Conservation (phyloP, 1,140 invertebrate genomes). For the Phymastichus coffea region DNA sequence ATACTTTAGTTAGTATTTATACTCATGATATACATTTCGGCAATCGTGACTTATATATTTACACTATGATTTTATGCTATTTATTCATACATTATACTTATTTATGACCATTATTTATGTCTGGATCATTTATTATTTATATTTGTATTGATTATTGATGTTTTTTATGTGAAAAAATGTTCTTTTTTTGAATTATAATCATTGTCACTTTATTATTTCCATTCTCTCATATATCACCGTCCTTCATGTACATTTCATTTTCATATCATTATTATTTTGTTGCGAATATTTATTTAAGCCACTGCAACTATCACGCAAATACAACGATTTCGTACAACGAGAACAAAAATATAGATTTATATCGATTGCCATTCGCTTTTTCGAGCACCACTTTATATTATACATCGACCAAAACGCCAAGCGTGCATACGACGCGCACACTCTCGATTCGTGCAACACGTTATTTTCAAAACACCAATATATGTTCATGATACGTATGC, state of each 20-base stretch:
- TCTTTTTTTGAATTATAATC: slow-evolving; percentile 11
- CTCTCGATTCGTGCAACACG: too few relatives aligned
- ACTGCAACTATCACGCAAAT: too few relatives aligned
- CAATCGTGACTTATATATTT: too few relatives aligned
- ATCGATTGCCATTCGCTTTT: too few relatives aligned
- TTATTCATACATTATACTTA: background rate
- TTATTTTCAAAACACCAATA: too few relatives aligned
- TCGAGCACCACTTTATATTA: too few relatives aligned
- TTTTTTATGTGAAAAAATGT: slow-evolving; percentile 15
- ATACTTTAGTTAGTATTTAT: background rate
- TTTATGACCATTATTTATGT: slow-evolving; percentile 6
- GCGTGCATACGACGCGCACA: too few relatives aligned
- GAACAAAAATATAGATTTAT: slow-evolving; percentile 10
- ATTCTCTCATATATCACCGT: background rate
- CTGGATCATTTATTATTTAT: slow-evolving; percentile 11
- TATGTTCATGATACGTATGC: too few relatives aligned
- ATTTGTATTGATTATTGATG: slow-evolving; percentile 11
- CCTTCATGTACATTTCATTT: slow-evolving; percentile 5
- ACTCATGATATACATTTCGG: too few relatives aligned
- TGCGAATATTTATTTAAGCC: slow-evolving; percentile 26
- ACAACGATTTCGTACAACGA: slow-evolving; percentile 51
- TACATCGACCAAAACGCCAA: too few relatives aligned
- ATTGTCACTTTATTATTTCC: slow-evolving; percentile 9
- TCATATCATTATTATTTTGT: background rate
- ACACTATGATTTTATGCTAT: too few relatives aligned